Conservation (phyloP, 2,113 vertebrate species). For the Thamnaconus septentrionalis region DNA sequence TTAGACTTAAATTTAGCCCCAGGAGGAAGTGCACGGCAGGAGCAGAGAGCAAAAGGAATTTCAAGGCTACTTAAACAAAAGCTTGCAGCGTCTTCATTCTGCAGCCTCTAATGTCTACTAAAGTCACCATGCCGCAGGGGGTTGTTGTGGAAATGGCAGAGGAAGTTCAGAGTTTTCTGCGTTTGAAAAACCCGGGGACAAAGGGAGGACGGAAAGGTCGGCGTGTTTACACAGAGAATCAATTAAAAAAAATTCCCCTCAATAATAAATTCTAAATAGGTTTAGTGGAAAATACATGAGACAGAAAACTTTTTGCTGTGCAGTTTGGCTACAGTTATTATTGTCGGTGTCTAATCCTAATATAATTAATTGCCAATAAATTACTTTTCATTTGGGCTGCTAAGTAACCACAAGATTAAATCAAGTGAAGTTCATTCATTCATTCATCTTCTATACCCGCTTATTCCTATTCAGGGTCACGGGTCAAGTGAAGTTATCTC, state of each 20-base stretch:
- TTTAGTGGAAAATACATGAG: no score
- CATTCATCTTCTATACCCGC: no score
- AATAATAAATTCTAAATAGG: no score
- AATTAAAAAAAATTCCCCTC: neutral
- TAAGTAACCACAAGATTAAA: no score
- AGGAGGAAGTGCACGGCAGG: conserved; percentile 40
- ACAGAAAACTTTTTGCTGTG: no score
- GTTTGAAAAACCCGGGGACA: conserved; percentile 36
- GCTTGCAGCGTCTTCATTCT: conserved; percentile 29
- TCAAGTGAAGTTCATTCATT: no score
- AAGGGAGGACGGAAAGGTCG: neutral
- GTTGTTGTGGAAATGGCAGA: conserved; percentile 18
- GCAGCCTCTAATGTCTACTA: conserved; percentile 42
- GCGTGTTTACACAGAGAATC: neutral
- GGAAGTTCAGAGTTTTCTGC: conserved; percentile 29
- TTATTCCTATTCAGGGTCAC: no score
- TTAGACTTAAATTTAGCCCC: conserved; percentile 36
- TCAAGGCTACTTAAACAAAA: conserved; percentile 55
- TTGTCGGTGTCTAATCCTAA: no score
- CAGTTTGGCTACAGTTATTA: no score
- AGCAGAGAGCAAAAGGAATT: conserved; percentile 54
- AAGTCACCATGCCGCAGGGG: conserved; percentile 11
- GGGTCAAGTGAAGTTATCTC: no score
- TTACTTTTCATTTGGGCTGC: no score
- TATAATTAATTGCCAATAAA: no score